phyloP scores from a whole-genome alignment of 2,797 vertebrate species.

The Lepilemur septentrionalis region DNA sequence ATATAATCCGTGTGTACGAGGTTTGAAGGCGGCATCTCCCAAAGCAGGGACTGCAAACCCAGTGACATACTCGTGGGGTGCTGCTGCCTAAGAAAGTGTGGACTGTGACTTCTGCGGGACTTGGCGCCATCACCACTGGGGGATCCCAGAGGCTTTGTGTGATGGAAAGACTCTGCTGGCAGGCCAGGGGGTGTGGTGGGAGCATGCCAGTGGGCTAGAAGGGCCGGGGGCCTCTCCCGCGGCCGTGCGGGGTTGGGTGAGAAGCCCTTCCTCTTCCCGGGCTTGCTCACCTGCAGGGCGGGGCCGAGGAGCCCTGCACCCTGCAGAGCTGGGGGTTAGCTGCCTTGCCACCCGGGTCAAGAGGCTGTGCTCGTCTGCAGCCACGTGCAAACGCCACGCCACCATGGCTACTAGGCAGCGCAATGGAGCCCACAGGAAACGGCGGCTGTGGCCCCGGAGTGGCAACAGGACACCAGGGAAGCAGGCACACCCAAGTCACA shows the following conservation, averaged over 20 bases:
- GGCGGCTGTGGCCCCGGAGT: rapidly evolving
- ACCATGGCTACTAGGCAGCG: not conserved
- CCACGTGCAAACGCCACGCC: not conserved
- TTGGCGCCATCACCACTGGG: not conserved
- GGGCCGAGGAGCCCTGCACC: not conserved
- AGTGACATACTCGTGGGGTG: rapidly evolving
- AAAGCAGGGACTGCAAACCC: not conserved
- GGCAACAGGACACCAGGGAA: not conserved
- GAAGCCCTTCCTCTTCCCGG: not conserved
- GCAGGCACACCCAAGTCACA: not conserved
- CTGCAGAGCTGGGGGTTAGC: not conserved
- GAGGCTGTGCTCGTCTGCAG: not conserved
- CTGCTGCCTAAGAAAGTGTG: not conserved
- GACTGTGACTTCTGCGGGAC: not conserved
- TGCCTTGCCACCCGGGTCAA: not conserved
- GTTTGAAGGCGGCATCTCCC: not conserved
- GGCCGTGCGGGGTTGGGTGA: rapidly evolving
- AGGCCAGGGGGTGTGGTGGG: rapidly evolving
- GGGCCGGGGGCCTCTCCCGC: too few relatives aligned
- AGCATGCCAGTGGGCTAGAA: rapidly evolving
- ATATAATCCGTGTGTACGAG: not conserved
- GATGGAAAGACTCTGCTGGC: not conserved
- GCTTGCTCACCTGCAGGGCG: not conserved
- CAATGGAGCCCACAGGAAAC: not conserved
- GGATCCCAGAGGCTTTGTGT: not conserved